Evolutionary conservation across 2,888 invertebrate genomes (phyloP), one percentile per base, ranked within the genome.

Genomic region (Camptogramma bilineatum): DNA sequence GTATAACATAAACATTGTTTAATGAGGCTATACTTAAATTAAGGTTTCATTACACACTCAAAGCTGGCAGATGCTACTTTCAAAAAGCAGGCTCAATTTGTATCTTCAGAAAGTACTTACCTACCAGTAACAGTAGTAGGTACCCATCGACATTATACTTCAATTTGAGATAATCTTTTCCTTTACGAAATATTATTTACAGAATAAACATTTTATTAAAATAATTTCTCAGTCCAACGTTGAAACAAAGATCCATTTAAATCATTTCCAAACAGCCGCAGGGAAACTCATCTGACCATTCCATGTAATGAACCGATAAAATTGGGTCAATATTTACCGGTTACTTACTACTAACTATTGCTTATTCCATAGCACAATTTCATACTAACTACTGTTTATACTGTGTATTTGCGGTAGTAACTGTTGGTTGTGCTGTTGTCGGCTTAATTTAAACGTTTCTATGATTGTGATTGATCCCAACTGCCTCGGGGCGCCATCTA

Each of bases 271-370:
- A 63, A 63, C 21, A 62, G 28, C 66, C 62, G 18, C 42, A 34
- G 53, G 58, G 28, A 39, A 44, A 56, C 56, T 54, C 58, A 39
- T 56, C 46, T 58, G 66, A 58, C 66, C 58, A 42, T 52, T 18
- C 64, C 42, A 50, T 50, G 42, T 58, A 59, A 66, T 66, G 58
- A 66, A 62, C 62, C 52, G 58, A 42, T 58, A 42, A 62, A 62
- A 58, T 48, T 39, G 54, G 47, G 66, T 62, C 62, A 66, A 66
- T 66, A 66, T 66, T 66, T 62, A 66, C 66, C 16, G 16, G 52
- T 19, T 21, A 8, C 16, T 59, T 24, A 9, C 50, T 47, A 59
- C 46, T 55, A 47, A 55, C 59, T 42, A 24, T 39, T 34, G 13
- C n/a, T 17, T 60, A 48, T 28, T 34, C 59, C 17, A n/a, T 56